Evolutionary conservation across 2,113 vertebrate genomes (phyloP).

Genomic region (Nestor notabilis): DNA sequence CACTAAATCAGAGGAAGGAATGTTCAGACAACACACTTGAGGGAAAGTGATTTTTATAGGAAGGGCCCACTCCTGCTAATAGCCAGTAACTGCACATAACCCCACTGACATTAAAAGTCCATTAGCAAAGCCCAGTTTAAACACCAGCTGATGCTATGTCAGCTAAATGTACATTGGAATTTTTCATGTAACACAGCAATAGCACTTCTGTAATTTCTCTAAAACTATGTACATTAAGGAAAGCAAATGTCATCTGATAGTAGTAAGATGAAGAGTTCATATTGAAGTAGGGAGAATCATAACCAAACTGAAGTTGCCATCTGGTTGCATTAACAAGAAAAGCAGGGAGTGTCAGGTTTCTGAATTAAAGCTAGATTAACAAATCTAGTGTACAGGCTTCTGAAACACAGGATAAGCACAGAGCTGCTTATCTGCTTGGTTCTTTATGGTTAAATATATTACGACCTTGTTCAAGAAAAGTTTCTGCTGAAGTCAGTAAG

Average conservation of each 20-base stretch:
- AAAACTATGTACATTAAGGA: constrained; percentile 71
- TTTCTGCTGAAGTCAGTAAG: neutral
- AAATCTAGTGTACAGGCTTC: neutral
- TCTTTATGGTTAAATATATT: neutral
- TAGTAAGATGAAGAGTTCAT: constrained; percentile 44
- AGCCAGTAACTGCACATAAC: constrained; percentile 80
- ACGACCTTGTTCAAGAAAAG: neutral
- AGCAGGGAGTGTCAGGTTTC: constrained; percentile 20
- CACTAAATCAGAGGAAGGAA: constrained; percentile 83
- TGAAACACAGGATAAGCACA: neutral
- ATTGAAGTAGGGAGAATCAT: constrained; percentile 59
- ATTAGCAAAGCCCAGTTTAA: constrained; percentile 90
- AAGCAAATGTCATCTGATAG: constrained; percentile 78
- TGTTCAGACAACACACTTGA: constrained; percentile 82
- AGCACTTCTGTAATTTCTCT: constrained; percentile 70
- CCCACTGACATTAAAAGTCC: constrained; percentile 87
- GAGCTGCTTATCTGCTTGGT: neutral
- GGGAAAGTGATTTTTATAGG: constrained; percentile 79
- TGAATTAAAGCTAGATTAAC: constrained; percentile 48
- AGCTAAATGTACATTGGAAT: constrained; percentile 79
- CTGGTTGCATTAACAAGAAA: constrained; percentile 56
- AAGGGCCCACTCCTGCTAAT: constrained; percentile 78
- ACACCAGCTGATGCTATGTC: constrained; percentile 86
- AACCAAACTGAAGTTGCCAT: constrained; percentile 74
- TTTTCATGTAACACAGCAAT: constrained; percentile 74